These are phyloP conservation scores for Cisticola juncidis DNA, from an alignment of 2,113 vertebrate species.

Conservation along the genomic window DNA sequence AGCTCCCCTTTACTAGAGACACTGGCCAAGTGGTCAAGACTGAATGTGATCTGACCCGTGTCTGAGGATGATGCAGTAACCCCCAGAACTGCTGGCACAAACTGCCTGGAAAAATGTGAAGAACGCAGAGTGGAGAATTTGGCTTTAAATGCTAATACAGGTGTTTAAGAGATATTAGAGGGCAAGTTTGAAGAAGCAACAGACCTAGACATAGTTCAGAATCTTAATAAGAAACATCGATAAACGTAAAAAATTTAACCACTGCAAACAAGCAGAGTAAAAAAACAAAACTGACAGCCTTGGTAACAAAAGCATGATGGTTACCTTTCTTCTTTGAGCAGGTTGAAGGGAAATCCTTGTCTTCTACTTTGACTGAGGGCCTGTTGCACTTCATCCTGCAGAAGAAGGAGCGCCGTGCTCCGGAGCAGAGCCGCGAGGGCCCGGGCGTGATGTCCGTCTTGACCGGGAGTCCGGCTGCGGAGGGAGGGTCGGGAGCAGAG, in stretches of 20 bases:
- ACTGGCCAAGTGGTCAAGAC: neutral
- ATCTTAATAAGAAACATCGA: neutral
- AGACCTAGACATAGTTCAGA: neutral
- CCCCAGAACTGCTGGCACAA: neutral
- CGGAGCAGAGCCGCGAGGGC: constrained; percentile 92
- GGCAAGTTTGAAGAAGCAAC: neutral
- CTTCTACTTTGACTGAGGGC: constrained; percentile 95
- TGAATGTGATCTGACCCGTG: neutral
- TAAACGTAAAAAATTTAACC: neutral
- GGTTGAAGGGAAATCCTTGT: constrained; percentile 95
- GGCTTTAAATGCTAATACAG: neutral
- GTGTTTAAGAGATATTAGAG: neutral
- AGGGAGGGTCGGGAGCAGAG: neutral
- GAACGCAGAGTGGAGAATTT: neutral
- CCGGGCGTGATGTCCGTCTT: constrained; percentile 96
- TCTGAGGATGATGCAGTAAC: neutral
- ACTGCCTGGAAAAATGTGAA: neutral
- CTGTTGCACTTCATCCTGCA: constrained; percentile 99
- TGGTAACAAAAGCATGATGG: neutral
- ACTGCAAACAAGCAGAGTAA: neutral
- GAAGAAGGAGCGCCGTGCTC: constrained; percentile 96
- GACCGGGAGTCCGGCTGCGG: constrained; percentile 93
- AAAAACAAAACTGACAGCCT: neutral
- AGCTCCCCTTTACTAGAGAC: neutral
- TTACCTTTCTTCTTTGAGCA: constrained; percentile 99